Base-by-base conservation (phyloP, 2,888 invertebrate genomes). In the Nomada goodeniana region DNA sequence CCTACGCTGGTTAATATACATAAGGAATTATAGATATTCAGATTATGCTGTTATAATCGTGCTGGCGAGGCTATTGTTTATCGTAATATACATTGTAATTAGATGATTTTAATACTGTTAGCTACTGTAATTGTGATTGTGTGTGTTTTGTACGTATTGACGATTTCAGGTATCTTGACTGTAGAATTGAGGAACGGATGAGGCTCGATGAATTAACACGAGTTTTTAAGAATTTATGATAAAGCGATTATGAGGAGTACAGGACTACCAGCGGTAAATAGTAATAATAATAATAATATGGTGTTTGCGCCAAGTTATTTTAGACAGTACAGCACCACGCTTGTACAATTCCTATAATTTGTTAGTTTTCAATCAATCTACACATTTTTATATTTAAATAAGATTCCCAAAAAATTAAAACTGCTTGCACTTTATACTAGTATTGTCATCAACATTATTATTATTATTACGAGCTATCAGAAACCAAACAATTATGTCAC, bases 111-210 rank as follows among this genome's bases (percentile, higher is more conserved):
- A 68, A 1, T 7, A 23, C 23, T 47, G 26, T 59, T 70, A 59
- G 15, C 15, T 59, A 18, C 18, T 36, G 20, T 57, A 50, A 50
- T 29, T 15, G 50, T 71, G 20, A 60, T 36, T 60, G 18, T 15
- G 11, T 9, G 29, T 71, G n/a, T 29, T 70, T 26, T 13, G 50
- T 50, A 50, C 47, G 20, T 20, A 52, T 50, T 18, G 23, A 23
- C 70, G 59, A 36, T 11, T 50, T 59, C 29, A 29, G 26, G 9
- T 18, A 11, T 10, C 50, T 15, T 2, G 9, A 15, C 1, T 20
- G 0, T 36, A 23, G 36, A 7, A 42, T 26, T n/a, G 71, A n/a
- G 61, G 23, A 42, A 72, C 52, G 61, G 61, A 63, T 63, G 71
- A 18, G 36, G 23, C 42, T 61, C 23, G 52, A 42, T 53, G 9